Base-by-base conservation (phyloP, 2,888 invertebrate genomes). In the Eubasilissa splendida region DNA sequence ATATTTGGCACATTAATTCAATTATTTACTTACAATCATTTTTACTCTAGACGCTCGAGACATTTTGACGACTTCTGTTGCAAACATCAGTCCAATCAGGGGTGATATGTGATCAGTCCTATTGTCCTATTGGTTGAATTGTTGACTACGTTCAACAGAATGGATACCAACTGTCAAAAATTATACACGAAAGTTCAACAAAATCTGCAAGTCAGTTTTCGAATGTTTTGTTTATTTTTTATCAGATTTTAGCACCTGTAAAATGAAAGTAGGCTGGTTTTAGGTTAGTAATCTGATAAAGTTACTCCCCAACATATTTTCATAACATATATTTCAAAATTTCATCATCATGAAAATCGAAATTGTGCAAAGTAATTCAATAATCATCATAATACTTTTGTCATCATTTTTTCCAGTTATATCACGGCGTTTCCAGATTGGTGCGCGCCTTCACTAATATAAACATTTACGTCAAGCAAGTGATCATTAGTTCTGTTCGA, bases 31-130 rank as follows among this genome's bases (percentile, higher is more conserved):
- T 89, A 90, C 90, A 90, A 90, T 87, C 88, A 89, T 90, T 86
- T 89, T 89, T 84, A 89, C 86, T 85, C 86, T 88, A 85, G 90
- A 89, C 90, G 89, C 90, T 86, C 86, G 88, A 85, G 90, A 89
- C 90, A 89, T 90, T 86, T 85, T 87, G 85, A 86, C 85, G 86
- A 86, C 85, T 81, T 52, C 58, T 42, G 58, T 68, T 77, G 82
- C 82, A 82, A 82, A 82, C 79, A 79, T 82, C 77, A 68, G 76
- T 50, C 52, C 74, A 66, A 73, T 71, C 56, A 54, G 71, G 2
- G 42, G 4, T 42, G 42, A 53, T 76, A 2, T 66, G 76, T 42
- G 42, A 42, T 5, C 42, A 42, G 42, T 42, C 42, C 42, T 42
- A 42, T 42, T 42, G 7, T 42, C 42, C 42, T 42, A 42, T 42